Percentiles rank a stretch among this genome's conserved stretches.
These are phyloP conservation scores for Lanius collurio DNA, from an alignment of 2,113 vertebrate species.

Conservation along the genomic window DNA sequence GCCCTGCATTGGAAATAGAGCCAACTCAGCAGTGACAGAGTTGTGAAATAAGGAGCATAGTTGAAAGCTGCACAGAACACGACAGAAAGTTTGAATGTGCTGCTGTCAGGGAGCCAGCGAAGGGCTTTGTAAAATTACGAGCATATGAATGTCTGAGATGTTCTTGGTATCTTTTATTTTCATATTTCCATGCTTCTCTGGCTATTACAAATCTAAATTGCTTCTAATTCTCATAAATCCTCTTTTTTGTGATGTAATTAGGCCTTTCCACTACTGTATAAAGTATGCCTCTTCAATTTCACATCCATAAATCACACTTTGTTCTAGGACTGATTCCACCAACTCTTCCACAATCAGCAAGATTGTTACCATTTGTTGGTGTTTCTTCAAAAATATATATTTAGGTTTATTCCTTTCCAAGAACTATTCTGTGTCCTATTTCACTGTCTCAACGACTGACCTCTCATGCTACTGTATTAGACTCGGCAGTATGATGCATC, in stretches of 20 bases:
- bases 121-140: background rate
- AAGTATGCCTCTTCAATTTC: constrained; percentile 55
- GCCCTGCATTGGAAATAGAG: background rate
- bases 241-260: constrained; percentile 49
- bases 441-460: background rate
- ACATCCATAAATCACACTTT: constrained; percentile 41
- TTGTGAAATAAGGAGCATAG: background rate
- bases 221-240: constrained; percentile 33
- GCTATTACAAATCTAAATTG: constrained; percentile 39
- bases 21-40: background rate
- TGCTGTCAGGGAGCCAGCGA: background rate
- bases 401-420: constrained; percentile 46
- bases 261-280: constrained; percentile 11
- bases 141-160: background rate
- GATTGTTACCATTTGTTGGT: background rate
- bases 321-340: constrained; percentile 32
- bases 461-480: background rate
- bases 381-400: constrained; percentile 32
- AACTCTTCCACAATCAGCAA: background rate
- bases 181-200: constrained; percentile 36
- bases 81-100: background rate
- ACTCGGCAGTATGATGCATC: background rate
- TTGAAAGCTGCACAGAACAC: background rate
- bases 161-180: constrained; percentile 24
- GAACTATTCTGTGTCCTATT: background rate